These are phyloP conservation scores for Rhodeus uyekii DNA, from an alignment of 2,797 vertebrate species.

Conservation along the genomic window DNA sequence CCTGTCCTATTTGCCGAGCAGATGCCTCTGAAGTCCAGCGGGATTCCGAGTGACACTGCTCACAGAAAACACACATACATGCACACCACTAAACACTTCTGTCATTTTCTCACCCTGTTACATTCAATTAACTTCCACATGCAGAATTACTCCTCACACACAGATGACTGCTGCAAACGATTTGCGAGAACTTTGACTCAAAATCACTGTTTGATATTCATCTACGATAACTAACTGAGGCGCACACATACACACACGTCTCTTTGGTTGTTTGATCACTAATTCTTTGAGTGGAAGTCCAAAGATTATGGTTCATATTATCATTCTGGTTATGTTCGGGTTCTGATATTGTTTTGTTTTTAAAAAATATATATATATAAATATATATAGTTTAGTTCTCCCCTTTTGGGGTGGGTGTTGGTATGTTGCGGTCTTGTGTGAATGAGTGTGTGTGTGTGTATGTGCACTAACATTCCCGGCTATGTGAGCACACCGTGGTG, in stretches of 20 bases:
- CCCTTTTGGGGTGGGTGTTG: slow-evolving; percentile 30
- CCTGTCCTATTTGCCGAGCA: slow-evolving; percentile 95
- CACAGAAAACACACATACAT: neutral
- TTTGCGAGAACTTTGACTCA: slow-evolving; percentile 25
- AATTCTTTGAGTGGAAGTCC: slow-evolving; percentile 63
- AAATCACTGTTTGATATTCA: slow-evolving; percentile 25
- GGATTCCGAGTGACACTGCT: slow-evolving; percentile 89
- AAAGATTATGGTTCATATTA: slow-evolving; percentile 65
- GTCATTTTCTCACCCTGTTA: slow-evolving; percentile 26
- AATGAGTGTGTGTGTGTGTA: slow-evolving; percentile 58
- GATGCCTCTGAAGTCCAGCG: slow-evolving; percentile 95
- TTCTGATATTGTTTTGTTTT: slow-evolving; percentile 55
- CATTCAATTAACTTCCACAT: slow-evolving; percentile 35
- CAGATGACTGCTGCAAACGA: slow-evolving; percentile 35
- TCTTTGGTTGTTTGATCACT: slow-evolving; percentile 54
- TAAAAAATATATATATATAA: slow-evolving; percentile 49
- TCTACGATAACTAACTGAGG: slow-evolving; percentile 15
- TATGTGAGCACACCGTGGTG: slow-evolving; percentile 79
- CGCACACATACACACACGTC: slow-evolving; percentile 31
- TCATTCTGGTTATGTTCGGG: slow-evolving; percentile 36
- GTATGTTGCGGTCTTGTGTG: slow-evolving; percentile 22
- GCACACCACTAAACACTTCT: slow-evolving; percentile 20
- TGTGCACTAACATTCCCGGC: slow-evolving; percentile 87
- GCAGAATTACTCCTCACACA: neutral
- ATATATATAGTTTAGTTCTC: slow-evolving; percentile 73